Base-by-base conservation (phyloP, 2,113 vertebrate species). In the Pagrus major region DNA sequence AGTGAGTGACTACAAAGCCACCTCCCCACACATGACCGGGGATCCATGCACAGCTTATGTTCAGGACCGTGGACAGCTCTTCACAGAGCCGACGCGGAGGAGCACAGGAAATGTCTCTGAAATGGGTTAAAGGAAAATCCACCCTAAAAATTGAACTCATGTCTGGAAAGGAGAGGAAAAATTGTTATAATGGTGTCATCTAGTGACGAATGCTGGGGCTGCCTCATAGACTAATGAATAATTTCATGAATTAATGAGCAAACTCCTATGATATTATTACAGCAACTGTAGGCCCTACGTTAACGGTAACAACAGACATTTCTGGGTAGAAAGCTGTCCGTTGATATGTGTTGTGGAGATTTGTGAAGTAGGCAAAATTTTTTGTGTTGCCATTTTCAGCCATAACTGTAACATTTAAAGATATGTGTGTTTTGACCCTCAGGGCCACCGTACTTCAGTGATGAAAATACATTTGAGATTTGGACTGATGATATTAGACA, bases 21-120 rank as follows among this genome's bases (percentile, higher is more conserved):
- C 82, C 81, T 82, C 80, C 88, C 67, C 77, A 60, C 66, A 69
- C 81, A 69, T 41, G 71, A 79, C 79, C 66, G 70, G 39, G 54
- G 75, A 81, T 76, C 79, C 69, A 58, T 68, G 63, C 42, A n/a
- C 39, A 47, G 79, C 77, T 87, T 85, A 72, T 66, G 63, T 81
- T 91, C 81, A 92, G 91, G 10, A 88, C 90, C 73, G 20, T 4
- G 85, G 90, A 88, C 76, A 91, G 90, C 79, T 90, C 85, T 83
- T 37, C 63, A 49, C 31, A 20, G 60, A 76, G 60, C 76, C 69
- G 71, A 75, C 20, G n/a, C 78, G 55, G 58, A 73, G 58, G 71
- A 60, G n/a, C n/a, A 63, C 67, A 68, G 21, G 63, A 60, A 73
- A 42, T 21, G 14, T 41, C 42, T 71, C 37, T 9, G 9, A 76